Evolutionary conservation across 2,888 invertebrate genomes (phyloP), one percentile per base, ranked within the genome.

Genomic region (Acrocera orbiculus): DNA sequence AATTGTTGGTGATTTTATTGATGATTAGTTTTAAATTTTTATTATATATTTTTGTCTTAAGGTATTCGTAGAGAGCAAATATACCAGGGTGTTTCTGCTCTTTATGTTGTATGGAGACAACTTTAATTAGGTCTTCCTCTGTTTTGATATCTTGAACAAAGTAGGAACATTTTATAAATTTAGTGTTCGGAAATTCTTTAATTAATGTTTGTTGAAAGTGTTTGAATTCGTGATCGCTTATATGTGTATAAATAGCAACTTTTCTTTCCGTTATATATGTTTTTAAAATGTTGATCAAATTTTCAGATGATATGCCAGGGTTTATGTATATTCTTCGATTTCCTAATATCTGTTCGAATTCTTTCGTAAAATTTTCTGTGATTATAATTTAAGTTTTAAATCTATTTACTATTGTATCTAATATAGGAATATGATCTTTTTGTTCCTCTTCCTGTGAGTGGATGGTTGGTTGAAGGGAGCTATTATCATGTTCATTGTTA

Each of bases 1-100:
- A 36, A 16, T 36, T 36, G 13, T 36, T 36, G 7, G 36, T 36
- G 6, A 36, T 28, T 23, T 36, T 36, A 24, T 36, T 36, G 9
- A 32, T 36, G 23, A 27, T 28, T n/a, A 22, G 16, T 23, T 32
- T 36, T 20, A 36, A 28, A 11, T 32, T 16, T 28, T 36, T 36
- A 27, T 32, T 19, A 23, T 36, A 36, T 11, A 36, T 29, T 27
- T 32, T 36, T 2, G 13, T 16, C 28, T 36, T 36, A 11, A 36
- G 16, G 27, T 36, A 28, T 36, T 32, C 28, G 24, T 36, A 32
- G 13, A 36, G 36, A 9, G 36, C 25, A 13, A 27, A 32, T 11
- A 32, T 36, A 32, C 36, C 36, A 15, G 32, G 36, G 25, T 30
- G 30, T 16, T 26, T 32, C 19, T 25, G 14, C 32, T 19, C 15